phyloP scores from a whole-genome alignment of 2,113 vertebrate species.

The Porphyrio hochstetteri region DNA sequence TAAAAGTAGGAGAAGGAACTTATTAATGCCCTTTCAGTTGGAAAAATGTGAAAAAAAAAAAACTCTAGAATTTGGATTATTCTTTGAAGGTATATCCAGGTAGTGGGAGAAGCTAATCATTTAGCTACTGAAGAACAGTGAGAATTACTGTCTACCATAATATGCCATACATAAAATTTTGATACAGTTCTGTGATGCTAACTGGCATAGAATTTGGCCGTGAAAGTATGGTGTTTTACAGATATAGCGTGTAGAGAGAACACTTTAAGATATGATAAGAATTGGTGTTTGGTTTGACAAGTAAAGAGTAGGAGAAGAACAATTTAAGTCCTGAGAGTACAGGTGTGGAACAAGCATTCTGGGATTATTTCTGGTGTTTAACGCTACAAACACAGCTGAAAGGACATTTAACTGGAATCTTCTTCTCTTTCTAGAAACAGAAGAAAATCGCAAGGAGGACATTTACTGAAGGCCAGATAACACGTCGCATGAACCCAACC shows the following conservation, averaged over 20 bases:
- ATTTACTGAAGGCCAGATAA: constrained; percentile 76
- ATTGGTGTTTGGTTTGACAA: not conserved
- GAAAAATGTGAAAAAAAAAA: not conserved
- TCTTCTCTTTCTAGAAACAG: constrained; percentile 74
- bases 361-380: not conserved
- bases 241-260: not conserved
- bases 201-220: not conserved
- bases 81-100: not conserved
- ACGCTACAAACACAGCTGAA: not conserved
- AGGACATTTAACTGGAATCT: not conserved
- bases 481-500: constrained; percentile 86
- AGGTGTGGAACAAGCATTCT: not conserved
- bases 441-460: constrained; percentile 75
- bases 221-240: not conserved
- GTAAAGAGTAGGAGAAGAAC: not conserved
- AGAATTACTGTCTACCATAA: not conserved
- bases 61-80: not conserved
- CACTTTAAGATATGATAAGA: not conserved
- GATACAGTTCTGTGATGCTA: not conserved
- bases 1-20: not conserved
- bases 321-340: not conserved
- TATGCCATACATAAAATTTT: not conserved
- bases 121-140: not conserved
- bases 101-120: not conserved
- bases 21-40: not conserved